Conservation (phyloP, 2,888 invertebrate species). For the Pachycephus smyrnensis region DNA sequence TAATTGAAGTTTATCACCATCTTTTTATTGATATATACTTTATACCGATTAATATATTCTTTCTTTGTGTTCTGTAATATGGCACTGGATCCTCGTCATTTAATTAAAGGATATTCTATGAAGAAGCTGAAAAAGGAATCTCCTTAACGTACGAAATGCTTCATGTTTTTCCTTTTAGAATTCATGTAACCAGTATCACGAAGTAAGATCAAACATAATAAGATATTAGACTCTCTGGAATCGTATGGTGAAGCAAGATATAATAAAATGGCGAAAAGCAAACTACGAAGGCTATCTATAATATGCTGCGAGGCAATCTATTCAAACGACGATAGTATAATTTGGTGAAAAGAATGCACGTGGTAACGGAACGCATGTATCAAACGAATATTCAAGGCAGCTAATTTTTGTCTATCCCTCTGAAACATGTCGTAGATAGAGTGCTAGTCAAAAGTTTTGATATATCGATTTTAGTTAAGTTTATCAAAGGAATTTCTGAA, state of each 20-base stretch:
- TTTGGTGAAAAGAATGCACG: not conserved
- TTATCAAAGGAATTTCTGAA: not conserved
- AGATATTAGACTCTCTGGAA: not conserved
- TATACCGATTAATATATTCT: not conserved
- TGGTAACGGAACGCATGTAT: conserved; percentile 8
- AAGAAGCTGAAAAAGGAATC: not conserved
- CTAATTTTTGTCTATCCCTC: conserved; percentile 20
- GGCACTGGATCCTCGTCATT: not conserved
- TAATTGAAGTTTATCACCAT: not conserved
- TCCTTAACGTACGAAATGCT: not conserved
- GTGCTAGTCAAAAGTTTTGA: not conserved
- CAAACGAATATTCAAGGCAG: conserved; percentile 32
- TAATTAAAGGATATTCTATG: not conserved
- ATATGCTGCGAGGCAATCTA: not conserved
- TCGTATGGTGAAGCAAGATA: not conserved
- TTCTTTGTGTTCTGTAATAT: not conserved
- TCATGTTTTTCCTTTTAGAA: not conserved
- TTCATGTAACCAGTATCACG: not conserved
- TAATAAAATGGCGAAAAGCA: not conserved
- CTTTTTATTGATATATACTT: not conserved
- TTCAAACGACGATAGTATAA: not conserved
- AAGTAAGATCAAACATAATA: not conserved
- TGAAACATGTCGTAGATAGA: not conserved
- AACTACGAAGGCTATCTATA: not conserved
- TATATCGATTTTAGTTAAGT: not conserved